These are phyloP conservation scores for Dicranocentrus wangi DNA, from an alignment of 2,888 invertebrate genomes.

Conservation along the genomic window DNA sequence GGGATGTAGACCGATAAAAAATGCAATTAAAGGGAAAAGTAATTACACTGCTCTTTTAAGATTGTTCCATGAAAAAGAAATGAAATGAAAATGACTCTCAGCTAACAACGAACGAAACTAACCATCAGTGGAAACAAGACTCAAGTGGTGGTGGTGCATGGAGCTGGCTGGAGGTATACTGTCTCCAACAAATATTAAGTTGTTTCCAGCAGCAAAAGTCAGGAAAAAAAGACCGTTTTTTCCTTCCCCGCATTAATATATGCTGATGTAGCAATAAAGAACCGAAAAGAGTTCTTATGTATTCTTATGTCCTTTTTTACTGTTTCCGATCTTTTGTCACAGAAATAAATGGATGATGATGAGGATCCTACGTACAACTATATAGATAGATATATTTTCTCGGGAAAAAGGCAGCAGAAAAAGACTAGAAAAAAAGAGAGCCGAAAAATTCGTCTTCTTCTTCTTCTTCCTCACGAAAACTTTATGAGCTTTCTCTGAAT, in stretches of 20 bases:
- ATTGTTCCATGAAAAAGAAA: constrained; percentile 65
- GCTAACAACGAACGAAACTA: constrained; percentile 14
- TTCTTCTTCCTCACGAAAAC: constrained; percentile 44
- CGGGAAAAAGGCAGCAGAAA: constrained; percentile 25
- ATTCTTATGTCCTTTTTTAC: constrained; percentile 58
- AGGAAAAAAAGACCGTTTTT: constrained; percentile 35
- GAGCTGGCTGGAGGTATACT: constrained; percentile 5
- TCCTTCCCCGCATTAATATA: constrained; percentile 36
- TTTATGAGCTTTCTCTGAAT: constrained; percentile 62
- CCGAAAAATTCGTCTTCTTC: constrained; percentile 45
- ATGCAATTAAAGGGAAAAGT: constrained; percentile 73
- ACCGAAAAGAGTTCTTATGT: constrained; percentile 45
- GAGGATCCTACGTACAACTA: not conserved
- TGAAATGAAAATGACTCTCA: constrained; percentile 68
- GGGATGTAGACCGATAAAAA: constrained; percentile 72
- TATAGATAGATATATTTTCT: not conserved
- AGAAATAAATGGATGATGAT: constrained; percentile 63
- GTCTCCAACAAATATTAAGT: constrained; percentile 59
- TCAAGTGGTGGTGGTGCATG: not conserved
- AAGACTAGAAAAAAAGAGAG: constrained; percentile 25
- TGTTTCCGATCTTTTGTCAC: constrained; percentile 66
- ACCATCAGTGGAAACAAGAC: not conserved
- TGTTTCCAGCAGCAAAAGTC: constrained; percentile 55
- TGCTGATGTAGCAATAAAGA: constrained; percentile 57
- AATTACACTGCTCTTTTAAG: constrained; percentile 70